A percentile compares a stretch with the other conserved stretches of the same genome.
Conservation (phyloP, 2,113 vertebrate species). For the Ageneiosus marmoratus region DNA sequence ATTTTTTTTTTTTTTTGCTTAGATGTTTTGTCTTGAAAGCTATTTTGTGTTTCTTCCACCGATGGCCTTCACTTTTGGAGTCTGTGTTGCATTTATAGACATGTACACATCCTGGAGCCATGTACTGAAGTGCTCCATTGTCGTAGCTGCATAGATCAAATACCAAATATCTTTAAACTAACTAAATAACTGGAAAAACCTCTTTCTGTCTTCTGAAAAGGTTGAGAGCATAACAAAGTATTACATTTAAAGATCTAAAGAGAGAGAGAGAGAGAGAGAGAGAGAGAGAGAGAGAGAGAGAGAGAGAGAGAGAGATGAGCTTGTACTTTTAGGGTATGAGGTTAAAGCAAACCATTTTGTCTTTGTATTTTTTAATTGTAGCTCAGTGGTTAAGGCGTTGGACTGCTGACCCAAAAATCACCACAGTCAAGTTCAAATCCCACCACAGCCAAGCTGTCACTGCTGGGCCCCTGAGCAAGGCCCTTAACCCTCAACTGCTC, state of each 20-base stretch:
- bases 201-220: not conserved
- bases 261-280: no score
- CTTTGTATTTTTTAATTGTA: no score
- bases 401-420: no score
- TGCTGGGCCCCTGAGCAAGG: no score
- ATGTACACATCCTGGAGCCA: not conserved
- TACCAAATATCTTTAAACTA: not conserved
- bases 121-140: not conserved
- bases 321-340: not conserved
- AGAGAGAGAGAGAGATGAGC: no score
- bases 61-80: not conserved
- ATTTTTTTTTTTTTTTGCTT: not conserved
- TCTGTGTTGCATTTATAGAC: not conserved
- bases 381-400: no score
- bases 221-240: not conserved
- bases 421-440: no score
- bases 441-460: no score
- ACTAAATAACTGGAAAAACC: not conserved
- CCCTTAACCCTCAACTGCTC: no score
- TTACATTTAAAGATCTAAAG: not conserved
- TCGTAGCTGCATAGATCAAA: not conserved
- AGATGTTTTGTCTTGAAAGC: constrained; percentile 10
- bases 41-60: constrained; percentile 30
- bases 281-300: no score
- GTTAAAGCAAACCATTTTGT: not conserved